Evolutionary conservation across 2,888 invertebrate genomes (phyloP).

Genomic region (Cordilura impudica): DNA sequence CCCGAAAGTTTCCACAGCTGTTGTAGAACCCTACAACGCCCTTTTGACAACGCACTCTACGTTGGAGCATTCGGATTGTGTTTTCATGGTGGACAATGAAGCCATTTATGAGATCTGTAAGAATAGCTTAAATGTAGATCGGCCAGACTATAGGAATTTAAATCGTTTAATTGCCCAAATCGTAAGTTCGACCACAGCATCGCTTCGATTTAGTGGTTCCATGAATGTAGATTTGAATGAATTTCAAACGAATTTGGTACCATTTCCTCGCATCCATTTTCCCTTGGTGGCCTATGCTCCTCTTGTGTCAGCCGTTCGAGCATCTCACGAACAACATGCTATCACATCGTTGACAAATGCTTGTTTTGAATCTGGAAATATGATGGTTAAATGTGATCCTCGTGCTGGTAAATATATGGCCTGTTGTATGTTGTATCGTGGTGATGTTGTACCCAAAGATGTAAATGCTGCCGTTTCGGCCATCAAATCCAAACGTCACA

Average conservation of each 20-base stretch:
- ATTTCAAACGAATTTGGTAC: constrained; percentile 94
- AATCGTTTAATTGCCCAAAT: constrained; percentile 86
- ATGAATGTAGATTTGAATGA: constrained; percentile 93
- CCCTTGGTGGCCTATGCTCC: constrained; percentile 76
- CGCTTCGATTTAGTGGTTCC: constrained; percentile 91
- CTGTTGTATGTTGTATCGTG: constrained; percentile 90
- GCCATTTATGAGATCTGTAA: constrained; percentile 97
- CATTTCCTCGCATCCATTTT: constrained; percentile 92
- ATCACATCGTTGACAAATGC: constrained; percentile 89
- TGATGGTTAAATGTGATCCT: constrained; percentile 94
- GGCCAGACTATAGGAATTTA: constrained; percentile 84
- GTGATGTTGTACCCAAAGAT: constrained; percentile 93
- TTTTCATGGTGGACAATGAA: constrained; percentile 97
- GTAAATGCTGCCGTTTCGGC: constrained; percentile 90
- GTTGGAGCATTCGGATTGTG: constrained; percentile 91
- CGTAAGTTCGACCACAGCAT: constrained; percentile 92
- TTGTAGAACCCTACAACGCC: constrained; percentile 96
- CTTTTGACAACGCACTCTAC: constrained; percentile 94
- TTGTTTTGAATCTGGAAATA: constrained; percentile 91
- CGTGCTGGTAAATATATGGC: constrained; percentile 93
- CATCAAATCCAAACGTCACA: constrained; percentile 86
- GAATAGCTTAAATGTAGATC: constrained; percentile 87
- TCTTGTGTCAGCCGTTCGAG: constrained; percentile 70
- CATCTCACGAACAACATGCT: constrained; percentile 74
- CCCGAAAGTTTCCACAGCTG: constrained; percentile 93